Evolutionary conservation across 1,140 invertebrate species (phyloP).

Genomic region (Lordiphosa collinella): DNA sequence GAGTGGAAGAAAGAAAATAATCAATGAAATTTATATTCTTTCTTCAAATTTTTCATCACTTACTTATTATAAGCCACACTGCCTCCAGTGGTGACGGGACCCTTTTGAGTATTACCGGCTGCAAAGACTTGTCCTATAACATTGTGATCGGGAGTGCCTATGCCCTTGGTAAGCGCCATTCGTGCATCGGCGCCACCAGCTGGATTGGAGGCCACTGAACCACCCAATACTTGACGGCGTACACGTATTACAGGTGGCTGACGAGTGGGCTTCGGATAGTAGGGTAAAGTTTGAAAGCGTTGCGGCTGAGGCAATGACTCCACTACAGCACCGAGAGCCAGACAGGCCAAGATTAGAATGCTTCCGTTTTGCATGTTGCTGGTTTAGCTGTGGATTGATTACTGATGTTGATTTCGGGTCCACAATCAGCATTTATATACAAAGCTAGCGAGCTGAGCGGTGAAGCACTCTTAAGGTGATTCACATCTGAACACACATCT

Average conservation of each 20-base stretch:
- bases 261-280: constrained; percentile 35
- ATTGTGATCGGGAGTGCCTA: constrained; percentile 65
- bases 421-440: constrained; percentile 30
- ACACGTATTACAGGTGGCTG: constrained; percentile 40
- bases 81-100: constrained; percentile 60
- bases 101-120: constrained; percentile 57
- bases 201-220: constrained; percentile 56
- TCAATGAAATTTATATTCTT: neutral
- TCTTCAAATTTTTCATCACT: constrained; percentile 13
- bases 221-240: constrained; percentile 57
- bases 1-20: neutral
- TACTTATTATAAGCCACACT: constrained; percentile 69
- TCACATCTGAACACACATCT: constrained; percentile 24
- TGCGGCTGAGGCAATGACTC: constrained; percentile 52
- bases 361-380: constrained; percentile 46
- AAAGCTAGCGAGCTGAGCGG: neutral
- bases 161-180: constrained; percentile 43
- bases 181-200: constrained; percentile 60
- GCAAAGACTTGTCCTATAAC: constrained; percentile 59
- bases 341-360: constrained; percentile 41
- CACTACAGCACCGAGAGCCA: constrained; percentile 36
- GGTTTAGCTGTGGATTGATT: constrained; percentile 10
- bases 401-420: constrained; percentile 23
- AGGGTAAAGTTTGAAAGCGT: constrained; percentile 28
- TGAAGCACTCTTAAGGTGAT: constrained; percentile 35